Conservation (phyloP, 2,113 vertebrate genomes). For the Stigmatopora nigra region DNA sequence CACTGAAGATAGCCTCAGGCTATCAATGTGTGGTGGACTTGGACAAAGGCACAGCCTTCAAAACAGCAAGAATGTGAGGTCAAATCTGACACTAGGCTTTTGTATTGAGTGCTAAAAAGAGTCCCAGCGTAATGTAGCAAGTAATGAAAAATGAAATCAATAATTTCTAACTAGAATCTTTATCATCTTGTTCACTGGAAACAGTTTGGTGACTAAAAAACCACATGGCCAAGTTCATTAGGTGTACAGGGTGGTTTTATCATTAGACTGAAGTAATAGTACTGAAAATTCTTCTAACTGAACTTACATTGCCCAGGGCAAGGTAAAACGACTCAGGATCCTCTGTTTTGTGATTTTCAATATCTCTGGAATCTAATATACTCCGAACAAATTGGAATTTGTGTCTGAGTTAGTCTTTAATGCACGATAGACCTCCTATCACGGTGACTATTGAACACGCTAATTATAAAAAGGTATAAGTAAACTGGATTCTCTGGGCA, state of each 20-base stretch:
- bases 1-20: constrained; percentile 55
- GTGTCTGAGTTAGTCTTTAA: too few relatives aligned
- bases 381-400: too few relatives aligned
- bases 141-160: constrained; percentile 43
- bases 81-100: constrained; percentile 46
- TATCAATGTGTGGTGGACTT: constrained; percentile 42
- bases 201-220: neutral
- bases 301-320: too few relatives aligned
- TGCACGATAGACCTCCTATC: too few relatives aligned
- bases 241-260: neutral
- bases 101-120: constrained; percentile 32
- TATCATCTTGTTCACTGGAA: neutral
- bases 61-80: constrained; percentile 58
- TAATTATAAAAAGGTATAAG: too few relatives aligned
- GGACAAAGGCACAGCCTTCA: constrained; percentile 59
- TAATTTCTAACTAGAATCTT: neutral
- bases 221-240: neutral
- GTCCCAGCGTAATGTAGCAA: constrained; percentile 22
- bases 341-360: too few relatives aligned
- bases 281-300: too few relatives aligned
- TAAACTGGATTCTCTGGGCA: too few relatives aligned
- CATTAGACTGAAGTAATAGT: neutral
- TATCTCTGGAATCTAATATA: too few relatives aligned
- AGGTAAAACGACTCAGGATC: too few relatives aligned
- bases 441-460: too few relatives aligned